phyloP scores from a whole-genome alignment of 2,888 invertebrate species.

The Cremastobaeus sp. region DNA sequence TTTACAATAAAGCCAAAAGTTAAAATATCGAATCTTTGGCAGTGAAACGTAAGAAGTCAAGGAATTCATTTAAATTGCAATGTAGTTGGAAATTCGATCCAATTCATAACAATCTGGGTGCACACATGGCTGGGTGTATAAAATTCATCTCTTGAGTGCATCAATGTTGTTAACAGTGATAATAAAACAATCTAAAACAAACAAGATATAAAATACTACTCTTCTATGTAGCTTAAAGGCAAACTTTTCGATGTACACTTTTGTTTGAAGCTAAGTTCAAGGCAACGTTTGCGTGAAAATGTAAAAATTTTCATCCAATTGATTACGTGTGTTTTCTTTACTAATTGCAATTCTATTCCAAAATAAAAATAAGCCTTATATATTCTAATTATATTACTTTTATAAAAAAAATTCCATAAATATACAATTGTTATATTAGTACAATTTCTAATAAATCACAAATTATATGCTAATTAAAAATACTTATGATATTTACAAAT shows the following conservation, averaged over 20 bases:
- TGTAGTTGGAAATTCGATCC: conserved; percentile 4
- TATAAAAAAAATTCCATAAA: too few relatives aligned
- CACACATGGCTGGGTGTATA: too few relatives aligned
- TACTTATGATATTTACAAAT: too few relatives aligned
- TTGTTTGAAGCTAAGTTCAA: conserved; percentile 3
- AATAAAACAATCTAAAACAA: conserved; percentile 7
- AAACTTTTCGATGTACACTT: neutral
- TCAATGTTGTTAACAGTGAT: conserved; percentile 14
- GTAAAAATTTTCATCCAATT: neutral
- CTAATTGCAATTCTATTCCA: too few relatives aligned
- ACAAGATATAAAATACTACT: conserved; percentile 8
- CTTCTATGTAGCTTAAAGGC: conserved; percentile 7
- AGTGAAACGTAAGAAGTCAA: conserved; percentile 34
- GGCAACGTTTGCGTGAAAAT: conserved; percentile 3
- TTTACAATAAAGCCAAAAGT: conserved; percentile 34
- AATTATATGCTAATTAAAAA: too few relatives aligned
- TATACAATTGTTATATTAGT: too few relatives aligned
- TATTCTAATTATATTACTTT: too few relatives aligned
- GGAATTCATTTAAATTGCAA: conserved; percentile 11
- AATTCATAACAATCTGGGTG: too few relatives aligned
- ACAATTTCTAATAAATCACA: too few relatives aligned
- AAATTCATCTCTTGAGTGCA: conserved; percentile 3
- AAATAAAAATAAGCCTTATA: too few relatives aligned
- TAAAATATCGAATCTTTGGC: conserved; percentile 54
- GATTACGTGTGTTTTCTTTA: too few relatives aligned